Evolutionary conservation across 2,888 invertebrate genomes (phyloP).

Genomic region (Stenichneumon culpator): DNA sequence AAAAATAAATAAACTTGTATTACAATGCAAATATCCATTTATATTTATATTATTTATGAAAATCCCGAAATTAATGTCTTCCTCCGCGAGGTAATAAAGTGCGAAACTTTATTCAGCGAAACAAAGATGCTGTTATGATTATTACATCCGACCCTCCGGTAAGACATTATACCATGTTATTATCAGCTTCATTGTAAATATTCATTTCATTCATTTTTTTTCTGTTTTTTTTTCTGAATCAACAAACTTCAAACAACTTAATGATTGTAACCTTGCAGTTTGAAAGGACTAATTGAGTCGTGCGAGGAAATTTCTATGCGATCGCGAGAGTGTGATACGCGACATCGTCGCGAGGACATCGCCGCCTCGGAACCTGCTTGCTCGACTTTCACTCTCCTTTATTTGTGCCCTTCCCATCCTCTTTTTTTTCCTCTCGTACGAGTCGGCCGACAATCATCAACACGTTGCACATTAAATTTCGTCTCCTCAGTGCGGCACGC

Average conservation of each 20-base stretch:
- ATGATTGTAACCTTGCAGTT: conserved; percentile 1
- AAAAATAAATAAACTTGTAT: neutral
- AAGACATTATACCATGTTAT: neutral
- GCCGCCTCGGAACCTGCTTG: conserved; percentile 46
- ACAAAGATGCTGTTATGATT: conserved; percentile 2
- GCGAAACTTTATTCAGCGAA: neutral
- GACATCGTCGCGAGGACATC: neutral
- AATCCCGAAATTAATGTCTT: neutral
- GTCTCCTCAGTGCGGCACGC: conserved; percentile 24
- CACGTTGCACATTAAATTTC: conserved; percentile 42
- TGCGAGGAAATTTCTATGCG: conserved; percentile 33
- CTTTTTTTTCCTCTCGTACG: conserved; percentile 6
- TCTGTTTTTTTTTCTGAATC: neutral
- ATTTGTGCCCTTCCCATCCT: neutral
- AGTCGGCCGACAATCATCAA: conserved; percentile 50
- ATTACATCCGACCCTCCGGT: neutral
- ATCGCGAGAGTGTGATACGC: neutral
- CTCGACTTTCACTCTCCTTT: conserved; percentile 41
- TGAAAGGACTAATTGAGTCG: conserved; percentile 46
- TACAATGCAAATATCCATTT: neutral
- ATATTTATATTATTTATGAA: neutral
- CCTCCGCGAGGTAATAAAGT: neutral
- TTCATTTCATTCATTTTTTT: neutral
- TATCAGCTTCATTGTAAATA: neutral
- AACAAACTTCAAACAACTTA: conserved; percentile 20